A percentile compares a stretch with the other conserved stretches of the same genome.
These are phyloP conservation scores for Pogonocherus hispidulus DNA, from an alignment of 2,888 invertebrate genomes.

Conservation along the genomic window DNA sequence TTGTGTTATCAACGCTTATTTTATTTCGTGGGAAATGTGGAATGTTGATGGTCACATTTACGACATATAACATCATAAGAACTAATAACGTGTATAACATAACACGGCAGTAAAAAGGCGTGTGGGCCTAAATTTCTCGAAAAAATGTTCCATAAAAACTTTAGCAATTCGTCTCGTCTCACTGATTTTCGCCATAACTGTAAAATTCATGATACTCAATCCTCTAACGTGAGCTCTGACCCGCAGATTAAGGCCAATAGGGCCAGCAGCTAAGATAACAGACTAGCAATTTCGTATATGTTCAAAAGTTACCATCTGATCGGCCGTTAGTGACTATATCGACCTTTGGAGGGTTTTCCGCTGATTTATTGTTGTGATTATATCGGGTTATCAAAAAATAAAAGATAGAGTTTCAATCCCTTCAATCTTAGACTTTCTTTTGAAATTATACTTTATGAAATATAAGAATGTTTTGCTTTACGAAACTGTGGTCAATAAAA, in stretches of 20 bases:
- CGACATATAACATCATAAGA: neutral
- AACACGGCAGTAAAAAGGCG: conserved; percentile 9
- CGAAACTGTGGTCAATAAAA: no score
- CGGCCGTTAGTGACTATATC: conserved; percentile 34
- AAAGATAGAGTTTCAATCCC: conserved; percentile 27
- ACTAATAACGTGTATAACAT: conserved; percentile 11
- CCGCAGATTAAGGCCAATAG: conserved; percentile 27
- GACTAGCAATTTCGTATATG: conserved; percentile 43
- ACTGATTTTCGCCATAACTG: conserved; percentile 39
- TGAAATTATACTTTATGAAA: conserved; percentile 1
- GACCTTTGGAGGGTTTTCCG: conserved; percentile 23
- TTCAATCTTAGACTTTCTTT: conserved; percentile 11
- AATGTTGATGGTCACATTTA: neutral
- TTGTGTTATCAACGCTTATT: no score
- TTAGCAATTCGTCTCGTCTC: conserved; percentile 36
- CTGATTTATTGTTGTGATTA: conserved; percentile 28
- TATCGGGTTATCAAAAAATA: conserved; percentile 32
- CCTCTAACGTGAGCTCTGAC: conserved; percentile 23
- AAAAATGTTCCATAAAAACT: conserved; percentile 39
- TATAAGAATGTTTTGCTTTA: no score
- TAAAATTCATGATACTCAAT: conserved; percentile 32
- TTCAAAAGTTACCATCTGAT: conserved; percentile 37
- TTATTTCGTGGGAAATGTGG: neutral
- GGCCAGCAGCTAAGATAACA: conserved; percentile 40
- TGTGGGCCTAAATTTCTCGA: conserved; percentile 20